Evolutionary conservation across 2,888 invertebrate genomes (phyloP).

Genomic region (Aradus depressus): DNA sequence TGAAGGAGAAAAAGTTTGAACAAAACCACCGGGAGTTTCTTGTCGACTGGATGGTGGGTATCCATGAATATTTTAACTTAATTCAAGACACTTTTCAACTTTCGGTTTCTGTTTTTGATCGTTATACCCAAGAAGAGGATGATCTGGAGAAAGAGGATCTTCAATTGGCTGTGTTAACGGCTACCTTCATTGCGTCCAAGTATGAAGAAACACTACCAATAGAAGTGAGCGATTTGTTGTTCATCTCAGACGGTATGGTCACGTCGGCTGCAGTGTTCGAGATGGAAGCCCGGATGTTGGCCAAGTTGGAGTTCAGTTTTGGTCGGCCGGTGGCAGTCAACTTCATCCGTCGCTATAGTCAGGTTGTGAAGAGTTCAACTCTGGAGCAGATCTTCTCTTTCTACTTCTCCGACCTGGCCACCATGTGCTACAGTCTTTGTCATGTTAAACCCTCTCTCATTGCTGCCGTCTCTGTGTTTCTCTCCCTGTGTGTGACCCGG

Average conservation of each 20-base stretch:
- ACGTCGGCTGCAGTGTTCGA: constrained; percentile 61
- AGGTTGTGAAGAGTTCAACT: constrained; percentile 47
- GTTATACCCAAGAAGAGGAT: constrained; percentile 67
- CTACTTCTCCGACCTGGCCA: constrained; percentile 76
- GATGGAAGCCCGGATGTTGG: constrained; percentile 73
- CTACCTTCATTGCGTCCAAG: constrained; percentile 84
- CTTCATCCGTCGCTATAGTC: constrained; percentile 71
- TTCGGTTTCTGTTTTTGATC: constrained; percentile 76
- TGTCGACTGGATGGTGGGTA: constrained; percentile 89
- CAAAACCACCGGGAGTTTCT: constrained; percentile 72
- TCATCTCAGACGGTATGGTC: constrained; percentile 81
- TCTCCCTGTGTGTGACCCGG: constrained; percentile 50
- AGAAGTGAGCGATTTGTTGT: constrained; percentile 76
- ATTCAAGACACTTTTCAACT: constrained; percentile 82
- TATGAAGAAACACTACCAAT: constrained; percentile 91
- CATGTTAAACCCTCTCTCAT: constrained; percentile 71
- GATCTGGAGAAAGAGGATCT: constrained; percentile 56
- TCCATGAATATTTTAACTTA: constrained; percentile 75
- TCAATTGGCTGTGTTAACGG: constrained; percentile 75
- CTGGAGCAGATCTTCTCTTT: constrained; percentile 71
- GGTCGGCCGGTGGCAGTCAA: constrained; percentile 79
- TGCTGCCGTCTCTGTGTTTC: constrained; percentile 68
- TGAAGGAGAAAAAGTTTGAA: neutral
- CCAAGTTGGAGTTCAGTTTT: constrained; percentile 64
- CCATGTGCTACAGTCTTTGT: constrained; percentile 69